Base-by-base conservation (phyloP, 2,888 invertebrate genomes). In the Drosophila merina region DNA sequence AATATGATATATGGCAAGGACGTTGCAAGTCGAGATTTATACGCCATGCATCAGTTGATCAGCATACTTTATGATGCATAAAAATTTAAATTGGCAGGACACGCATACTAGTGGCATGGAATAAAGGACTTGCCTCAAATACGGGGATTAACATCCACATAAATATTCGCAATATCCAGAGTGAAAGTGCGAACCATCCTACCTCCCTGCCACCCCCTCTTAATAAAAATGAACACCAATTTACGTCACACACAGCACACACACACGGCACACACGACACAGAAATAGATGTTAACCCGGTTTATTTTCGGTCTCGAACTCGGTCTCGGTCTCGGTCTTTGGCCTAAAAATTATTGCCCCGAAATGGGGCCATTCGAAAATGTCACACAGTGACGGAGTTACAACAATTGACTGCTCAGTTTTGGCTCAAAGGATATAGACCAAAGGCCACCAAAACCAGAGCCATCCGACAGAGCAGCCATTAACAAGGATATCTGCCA, bases 1-100 rank as follows among this genome's bases (percentile, higher is more conserved):
- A 28, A 33, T 72, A 36, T 36, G 38, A 42, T 51, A 31, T 49
- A 38, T 40, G 60, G 48, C 40, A 44, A 47, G 58, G 62, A 40
- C 20, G 10, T 44, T 30, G 30, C 38, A 51, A 33, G 67, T 31
- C 28, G 55, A 79, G 86, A 85, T 81, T 81, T 87, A 81, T 81
- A 38, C 47, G 79, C 71, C 71, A 87, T 74, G 88, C 88, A 82
- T 71, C 88, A 81, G 69, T 76, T 70, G 79, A 76, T 64, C 74
- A 75, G 63, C 88, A 82, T 82, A 82, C 62, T 87, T 81, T 81
- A 87, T 87, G 88, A 88, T 70, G 73, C 83, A 82, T 30, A 82
- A 64, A 88, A 64, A 8, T 36, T 36, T 36, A n/a, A 36, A 36
- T 36, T 36, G 36, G 36, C 36, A n/a, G 6, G 12, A 12, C 28